A percentile compares a stretch with the other conserved stretches of the same genome.
phyloP scores from a whole-genome alignment of 2,888 invertebrate species.

The Agonopterix heracliana region DNA sequence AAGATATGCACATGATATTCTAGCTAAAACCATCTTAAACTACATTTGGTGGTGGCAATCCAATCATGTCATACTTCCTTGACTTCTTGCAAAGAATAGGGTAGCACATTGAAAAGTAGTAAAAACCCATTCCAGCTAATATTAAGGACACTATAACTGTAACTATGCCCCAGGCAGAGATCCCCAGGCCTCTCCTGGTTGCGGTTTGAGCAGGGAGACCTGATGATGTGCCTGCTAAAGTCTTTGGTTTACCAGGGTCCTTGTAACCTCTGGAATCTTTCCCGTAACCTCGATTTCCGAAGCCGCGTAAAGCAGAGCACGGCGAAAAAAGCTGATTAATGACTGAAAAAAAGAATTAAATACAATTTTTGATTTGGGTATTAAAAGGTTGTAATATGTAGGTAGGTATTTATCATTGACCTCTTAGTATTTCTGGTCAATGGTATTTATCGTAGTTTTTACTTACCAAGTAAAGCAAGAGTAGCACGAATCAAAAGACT shows the following conservation, averaged over 20 bases:
- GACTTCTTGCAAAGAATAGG: conserved; percentile 77
- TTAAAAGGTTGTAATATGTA: no score
- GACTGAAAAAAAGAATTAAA: conserved; percentile 33
- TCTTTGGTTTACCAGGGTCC: conserved; percentile 28
- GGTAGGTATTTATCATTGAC: no score
- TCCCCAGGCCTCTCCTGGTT: conserved; percentile 55
- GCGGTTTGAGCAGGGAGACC: conserved; percentile 38
- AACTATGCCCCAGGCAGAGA: conserved; percentile 81
- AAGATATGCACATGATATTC: conserved; percentile 6
- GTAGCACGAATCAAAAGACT: conserved; percentile 38
- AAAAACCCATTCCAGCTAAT: conserved; percentile 69
- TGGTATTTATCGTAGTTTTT: conserved; percentile 3
- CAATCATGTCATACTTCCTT: conserved; percentile 75
- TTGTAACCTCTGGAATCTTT: conserved; percentile 21
- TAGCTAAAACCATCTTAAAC: conserved; percentile 21
- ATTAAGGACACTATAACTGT: conserved; percentile 69
- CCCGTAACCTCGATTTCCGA: conserved; percentile 22
- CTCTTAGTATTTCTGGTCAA: not conserved
- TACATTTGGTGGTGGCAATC: conserved; percentile 56
- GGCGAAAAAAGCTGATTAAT: conserved; percentile 33
- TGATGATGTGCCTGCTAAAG: conserved; percentile 33
- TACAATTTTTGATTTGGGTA: conserved; percentile 5
- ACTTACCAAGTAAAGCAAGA: conserved; percentile 50
- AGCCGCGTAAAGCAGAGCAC: conserved; percentile 31
- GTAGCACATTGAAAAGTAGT: conserved; percentile 81